Evolutionary conservation across 2,888 invertebrate species (phyloP), one percentile per base, ranked within the genome.

Genomic region (Cerceris ruficornis): DNA sequence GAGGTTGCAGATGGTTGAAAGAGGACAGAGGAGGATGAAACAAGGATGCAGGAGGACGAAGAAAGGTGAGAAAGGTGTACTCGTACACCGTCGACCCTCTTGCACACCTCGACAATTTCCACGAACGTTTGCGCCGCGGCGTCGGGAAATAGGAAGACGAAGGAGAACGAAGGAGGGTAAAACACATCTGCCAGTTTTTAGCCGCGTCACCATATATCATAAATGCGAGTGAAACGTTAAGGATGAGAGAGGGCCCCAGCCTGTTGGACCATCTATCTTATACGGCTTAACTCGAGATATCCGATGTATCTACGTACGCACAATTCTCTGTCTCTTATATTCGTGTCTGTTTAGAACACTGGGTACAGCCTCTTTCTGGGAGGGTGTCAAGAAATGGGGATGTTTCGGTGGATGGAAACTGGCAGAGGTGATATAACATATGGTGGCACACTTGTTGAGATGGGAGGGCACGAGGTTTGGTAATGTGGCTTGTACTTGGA

Each of bases 151-250:
- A 50, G 15, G 49, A 28, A 13, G 58, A 49, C 41, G 61, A 70
- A 67, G 52, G 46, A 9, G 59, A 41, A 6, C 13, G 68, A 58
- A 17, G 28, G 42, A 43, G 58, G 52, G 49, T 80, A 78, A 83
- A 86, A 85, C 84, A 79, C 82, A 84, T 86, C 88, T 86, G 89
- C 85, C 88, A 87, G 82, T 89, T 89, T 89, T 89, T 89, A 87
- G 82, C 78, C 71, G 71, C 72, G 76, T 75, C 70, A 79, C 75
- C 86, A 84, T 89, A 89, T 85, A 89, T 89, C 89, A 89, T 87
- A 88, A 86, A 85, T 76, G 84, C 75, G 80, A 86, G 85, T 83
- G 84, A 88, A 86, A 88, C 80, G 85, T 83, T 85, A 70, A 55
- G 76, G 69, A 62, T 39, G 77, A 69, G 69, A 66, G 70, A 67